Percentiles rank a stretch among this genome's conserved stretches.
Evolutionary conservation across 2,113 vertebrate genomes (phyloP).

Genomic region (Pseudois nayaur): DNA sequence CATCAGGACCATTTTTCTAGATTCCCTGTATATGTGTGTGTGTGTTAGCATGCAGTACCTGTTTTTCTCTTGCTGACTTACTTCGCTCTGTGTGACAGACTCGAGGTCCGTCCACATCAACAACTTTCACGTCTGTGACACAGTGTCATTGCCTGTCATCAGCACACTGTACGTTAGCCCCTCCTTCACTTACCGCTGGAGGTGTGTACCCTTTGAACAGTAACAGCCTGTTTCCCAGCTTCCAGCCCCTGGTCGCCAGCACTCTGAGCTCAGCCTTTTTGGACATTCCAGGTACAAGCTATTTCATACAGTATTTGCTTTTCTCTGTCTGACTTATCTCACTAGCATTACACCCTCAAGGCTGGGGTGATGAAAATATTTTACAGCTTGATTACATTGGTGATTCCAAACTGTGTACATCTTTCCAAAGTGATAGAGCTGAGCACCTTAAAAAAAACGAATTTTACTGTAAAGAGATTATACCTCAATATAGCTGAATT

Average conservation of each 20-base stretch:
- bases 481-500: background rate
- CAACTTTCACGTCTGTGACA: background rate
- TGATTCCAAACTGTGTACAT: background rate
- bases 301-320: background rate
- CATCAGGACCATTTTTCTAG: background rate
- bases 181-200: background rate
- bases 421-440: background rate
- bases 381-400: background rate
- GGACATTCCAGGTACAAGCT: too few relatives aligned
- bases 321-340: background rate
- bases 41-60: background rate
- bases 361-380: background rate
- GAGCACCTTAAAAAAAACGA: background rate
- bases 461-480: background rate
- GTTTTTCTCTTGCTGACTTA: background rate
- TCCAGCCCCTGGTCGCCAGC: background rate
- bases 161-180: background rate
- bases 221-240: accelerated
- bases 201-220: background rate
- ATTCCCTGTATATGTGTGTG: accelerated
- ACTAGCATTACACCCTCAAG: background rate
- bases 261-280: background rate
- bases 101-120: background rate
- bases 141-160: background rate
- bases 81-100: background rate